Evolutionary conservation across 2,888 invertebrate species (phyloP), one percentile per base, ranked within the genome.

Genomic region (Lampropteryx suffumata): DNA sequence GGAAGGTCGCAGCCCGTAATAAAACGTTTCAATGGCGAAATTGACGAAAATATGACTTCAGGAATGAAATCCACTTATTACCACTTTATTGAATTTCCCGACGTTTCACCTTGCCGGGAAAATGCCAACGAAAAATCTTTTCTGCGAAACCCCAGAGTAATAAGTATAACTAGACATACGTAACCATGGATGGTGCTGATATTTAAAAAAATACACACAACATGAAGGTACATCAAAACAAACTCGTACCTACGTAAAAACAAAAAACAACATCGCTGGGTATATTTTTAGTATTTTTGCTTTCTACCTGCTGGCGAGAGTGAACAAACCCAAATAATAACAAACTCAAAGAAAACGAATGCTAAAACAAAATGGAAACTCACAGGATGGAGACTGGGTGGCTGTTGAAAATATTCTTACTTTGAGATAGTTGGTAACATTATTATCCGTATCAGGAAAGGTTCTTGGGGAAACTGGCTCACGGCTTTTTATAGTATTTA

Each of bases 1-100:
- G 49, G 40, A 65, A 61, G 64, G 61, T 61, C 61, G 42, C 56
- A 51, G 60, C 53, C 64, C 62, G 66, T 70, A 73, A 72, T 76
- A 75, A 73, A 77, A 76, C 65, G 65, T 65, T 70, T 63, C 67
- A 69, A 66, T 66, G 62, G 64, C 52, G 55, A 65, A 71, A 73
- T 73, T 71, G 71, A 65, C 67, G 73, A 76, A 79, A 80, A 80
- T 82, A 80, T 77, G 71, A 76, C 68, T 74, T 65, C 61, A 65
- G 60, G 62, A 63, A 69, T 75, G 71, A 79, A 79, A 80, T 80
- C 71, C 68, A 77, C 77, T 83, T 84, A 83, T 79, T 80, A 80
- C 77, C 78, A 78, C 77, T 77, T 83, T 79, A 82, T 84, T 84
- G 82, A 78, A 81, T 84, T 80, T 78, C 69, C 68, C 65, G 71